Percentiles rank a stretch among this genome's conserved stretches.
phyloP scores from a whole-genome alignment of 2,113 vertebrate species.

The Muntiacus reevesi region DNA sequence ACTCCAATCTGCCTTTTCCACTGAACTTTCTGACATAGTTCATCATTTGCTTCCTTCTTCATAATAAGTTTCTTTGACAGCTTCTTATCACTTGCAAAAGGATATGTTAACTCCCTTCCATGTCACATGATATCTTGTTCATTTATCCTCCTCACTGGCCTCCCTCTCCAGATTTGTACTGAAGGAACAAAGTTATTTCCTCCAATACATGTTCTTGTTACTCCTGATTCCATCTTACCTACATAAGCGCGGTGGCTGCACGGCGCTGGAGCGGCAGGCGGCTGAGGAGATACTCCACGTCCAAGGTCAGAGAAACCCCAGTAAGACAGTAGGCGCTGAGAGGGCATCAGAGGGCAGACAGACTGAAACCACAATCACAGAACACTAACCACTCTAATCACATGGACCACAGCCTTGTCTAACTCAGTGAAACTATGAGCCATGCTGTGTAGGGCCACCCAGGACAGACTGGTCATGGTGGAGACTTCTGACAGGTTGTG shows the following conservation, averaged over 20 bases:
- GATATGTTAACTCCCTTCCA: not conserved
- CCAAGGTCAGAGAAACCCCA: not conserved
- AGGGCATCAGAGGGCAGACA: not conserved
- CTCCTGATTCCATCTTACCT: not conserved
- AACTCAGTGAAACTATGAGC: not conserved
- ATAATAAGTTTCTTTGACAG: not conserved
- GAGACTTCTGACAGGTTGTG: not conserved
- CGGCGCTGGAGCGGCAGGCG: accelerated
- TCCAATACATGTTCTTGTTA: not conserved
- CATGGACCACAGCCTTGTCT: not conserved
- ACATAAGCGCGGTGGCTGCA: not conserved
- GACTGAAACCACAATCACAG: not conserved
- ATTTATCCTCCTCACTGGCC: not conserved
- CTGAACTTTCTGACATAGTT: not conserved
- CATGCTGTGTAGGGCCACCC: not conserved
- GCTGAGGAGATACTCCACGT: not conserved
- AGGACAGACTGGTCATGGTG: accelerated
- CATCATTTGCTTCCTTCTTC: not conserved
- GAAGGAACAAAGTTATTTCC: not conserved
- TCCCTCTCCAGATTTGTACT: not conserved
- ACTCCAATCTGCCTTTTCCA: not conserved
- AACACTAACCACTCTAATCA: not conserved
- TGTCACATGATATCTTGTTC: not conserved
- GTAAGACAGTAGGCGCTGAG: accelerated
- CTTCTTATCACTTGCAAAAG: not conserved